phyloP scores from a whole-genome alignment of 2,113 vertebrate genomes.

The Otus sunia region DNA sequence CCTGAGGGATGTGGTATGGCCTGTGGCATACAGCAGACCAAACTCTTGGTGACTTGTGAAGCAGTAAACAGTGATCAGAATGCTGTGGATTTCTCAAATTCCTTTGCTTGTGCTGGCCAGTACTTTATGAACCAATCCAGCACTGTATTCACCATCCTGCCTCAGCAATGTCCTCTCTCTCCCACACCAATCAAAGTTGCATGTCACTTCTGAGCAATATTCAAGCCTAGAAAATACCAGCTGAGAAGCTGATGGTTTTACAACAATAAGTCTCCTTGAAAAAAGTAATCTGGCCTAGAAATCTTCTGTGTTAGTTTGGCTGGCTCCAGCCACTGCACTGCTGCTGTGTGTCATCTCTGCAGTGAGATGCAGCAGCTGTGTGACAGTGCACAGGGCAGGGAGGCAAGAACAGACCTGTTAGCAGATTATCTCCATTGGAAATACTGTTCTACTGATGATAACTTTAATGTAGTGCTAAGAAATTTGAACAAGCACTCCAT shows the following conservation, averaged over 20 bases:
- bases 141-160: not conserved
- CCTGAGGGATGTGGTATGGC: not conserved
- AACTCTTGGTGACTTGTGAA: not conserved
- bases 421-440: not conserved
- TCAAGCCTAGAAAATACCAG: not conserved
- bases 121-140: not conserved
- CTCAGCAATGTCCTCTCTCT: not conserved
- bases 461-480: not conserved
- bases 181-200: fast-evolving
- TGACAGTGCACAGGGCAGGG: not conserved
- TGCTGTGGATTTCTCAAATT: not conserved
- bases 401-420: not conserved
- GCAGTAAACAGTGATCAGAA: not conserved
- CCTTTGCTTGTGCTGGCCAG: not conserved
- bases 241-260: not conserved
- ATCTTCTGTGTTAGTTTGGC: not conserved
- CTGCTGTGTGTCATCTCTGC: not conserved
- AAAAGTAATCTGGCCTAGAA: not conserved
- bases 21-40: not conserved
- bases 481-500: not conserved
- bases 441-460: not conserved
- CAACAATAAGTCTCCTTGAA: not conserved
- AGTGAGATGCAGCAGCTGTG: not conserved
- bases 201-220: not conserved
- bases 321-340: not conserved